These are phyloP conservation scores for Aramus guarauna DNA, from an alignment of 2,113 vertebrate genomes.

Conservation along the genomic window DNA sequence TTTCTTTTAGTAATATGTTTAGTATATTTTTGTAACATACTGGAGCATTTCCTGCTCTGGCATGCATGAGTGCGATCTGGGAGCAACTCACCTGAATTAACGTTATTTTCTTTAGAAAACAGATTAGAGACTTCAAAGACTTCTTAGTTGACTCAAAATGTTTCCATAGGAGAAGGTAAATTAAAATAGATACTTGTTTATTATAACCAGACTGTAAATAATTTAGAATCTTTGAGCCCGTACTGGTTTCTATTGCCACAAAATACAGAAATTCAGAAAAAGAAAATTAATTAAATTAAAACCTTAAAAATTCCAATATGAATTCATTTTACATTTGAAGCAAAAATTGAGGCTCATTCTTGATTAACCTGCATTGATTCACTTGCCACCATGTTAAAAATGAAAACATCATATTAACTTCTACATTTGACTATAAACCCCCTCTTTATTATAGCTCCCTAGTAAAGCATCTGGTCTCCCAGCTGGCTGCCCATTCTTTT, in stretches of 20 bases:
- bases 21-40: background rate
- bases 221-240: background rate
- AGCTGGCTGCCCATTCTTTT: background rate
- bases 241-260: background rate
- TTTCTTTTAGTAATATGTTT: background rate
- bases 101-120: background rate
- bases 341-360: background rate
- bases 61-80: background rate
- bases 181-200: background rate
- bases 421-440: background rate
- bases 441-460: background rate
- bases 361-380: background rate
- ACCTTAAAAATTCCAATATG: background rate
- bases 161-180: background rate
- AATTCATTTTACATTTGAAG: background rate
- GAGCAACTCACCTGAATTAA: constrained; percentile 1
- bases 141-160: background rate
- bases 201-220: background rate
- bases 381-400: background rate
- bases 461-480: background rate
- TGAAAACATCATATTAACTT: background rate
- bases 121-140: constrained; percentile 2
- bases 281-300: background rate
- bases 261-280: background rate
- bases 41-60: background rate